Percentiles rank a stretch among this genome's conserved stretches.
These are phyloP conservation scores for Hypocryptadius cinnamomeus DNA, from an alignment of 2,113 vertebrate genomes.

Conservation along the genomic window DNA sequence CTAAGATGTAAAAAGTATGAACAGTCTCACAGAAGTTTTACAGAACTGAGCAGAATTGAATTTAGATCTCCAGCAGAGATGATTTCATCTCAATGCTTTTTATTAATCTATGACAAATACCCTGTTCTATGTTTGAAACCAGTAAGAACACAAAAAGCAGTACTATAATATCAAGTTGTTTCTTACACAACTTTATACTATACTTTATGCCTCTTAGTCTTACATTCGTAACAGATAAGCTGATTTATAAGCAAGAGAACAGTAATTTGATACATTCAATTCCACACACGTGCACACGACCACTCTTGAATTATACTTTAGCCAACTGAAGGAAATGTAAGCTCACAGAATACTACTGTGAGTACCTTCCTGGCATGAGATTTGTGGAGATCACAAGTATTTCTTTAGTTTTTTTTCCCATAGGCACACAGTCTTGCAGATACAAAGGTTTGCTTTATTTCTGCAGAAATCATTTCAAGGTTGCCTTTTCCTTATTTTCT, in stretches of 20 bases:
- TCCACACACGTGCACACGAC: fast-evolving
- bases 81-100: neutral
- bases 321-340: neutral
- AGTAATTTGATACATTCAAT: neutral
- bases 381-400: neutral
- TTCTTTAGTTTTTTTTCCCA: neutral
- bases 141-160: neutral
- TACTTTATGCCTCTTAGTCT: neutral
- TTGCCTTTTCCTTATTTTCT: neutral
- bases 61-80: neutral
- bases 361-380: neutral
- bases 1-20: neutral
- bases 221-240: neutral
- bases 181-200: neutral
- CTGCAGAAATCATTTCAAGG: neutral
- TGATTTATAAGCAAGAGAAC: neutral
- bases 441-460: neutral
- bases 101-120: neutral
- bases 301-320: neutral
- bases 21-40: neutral
- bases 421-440: neutral
- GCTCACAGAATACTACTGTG: neutral
- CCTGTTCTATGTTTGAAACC: neutral
- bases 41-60: neutral
- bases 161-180: neutral